Evolutionary conservation across 2,113 vertebrate species (phyloP), one percentile per base, ranked within the genome.

Genomic region (Pontoporia blainvillei): DNA sequence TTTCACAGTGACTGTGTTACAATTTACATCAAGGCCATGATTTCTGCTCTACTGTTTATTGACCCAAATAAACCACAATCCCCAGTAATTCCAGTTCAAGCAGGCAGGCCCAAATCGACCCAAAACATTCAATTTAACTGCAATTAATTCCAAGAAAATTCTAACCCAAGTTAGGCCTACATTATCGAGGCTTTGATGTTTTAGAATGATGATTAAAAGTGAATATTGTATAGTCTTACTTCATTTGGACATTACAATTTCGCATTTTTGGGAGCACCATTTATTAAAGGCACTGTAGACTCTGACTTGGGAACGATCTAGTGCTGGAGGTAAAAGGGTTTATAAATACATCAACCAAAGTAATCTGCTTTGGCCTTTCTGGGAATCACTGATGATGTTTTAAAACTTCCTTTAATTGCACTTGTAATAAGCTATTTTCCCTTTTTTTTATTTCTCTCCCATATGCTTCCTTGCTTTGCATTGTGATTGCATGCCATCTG

Each of bases 391-490:
- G 99, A 99, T 99, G 98, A 98, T 99, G 98, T 98, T 98, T 99
- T 98, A 98, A 99, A 99, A 99, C 99, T 99, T 99, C 99, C 98
- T 99, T 99, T 99, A 99, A 99, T 98, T 99, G 99, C 99, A 99
- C 99, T 99, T 99, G 99, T 99, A 99, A 99, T 99, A 99, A 99
- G 99, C 99, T 99, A 99, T 99, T 99, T 99, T 99, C 99, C 99
- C 99, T 99, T 99, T 99, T 99, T 99, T 99, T 99, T 99, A 99
- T 99, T 99, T 99, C 99, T 99, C 98, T 99, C 99, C 52, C 52
- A 52, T 52, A 99, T 98, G 99, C 99, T 99, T 99, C 99, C 99
- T 99, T 98, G 99, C 99, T 99, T 99, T 99, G 99, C 99, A 99
- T 99, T 99, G 99, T 99, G 99, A 99, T 99, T 99, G 99, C 99